These are phyloP conservation scores for Ginglymostoma cirratum DNA, from an alignment of 2,113 vertebrate genomes.

Conservation along the genomic window DNA sequence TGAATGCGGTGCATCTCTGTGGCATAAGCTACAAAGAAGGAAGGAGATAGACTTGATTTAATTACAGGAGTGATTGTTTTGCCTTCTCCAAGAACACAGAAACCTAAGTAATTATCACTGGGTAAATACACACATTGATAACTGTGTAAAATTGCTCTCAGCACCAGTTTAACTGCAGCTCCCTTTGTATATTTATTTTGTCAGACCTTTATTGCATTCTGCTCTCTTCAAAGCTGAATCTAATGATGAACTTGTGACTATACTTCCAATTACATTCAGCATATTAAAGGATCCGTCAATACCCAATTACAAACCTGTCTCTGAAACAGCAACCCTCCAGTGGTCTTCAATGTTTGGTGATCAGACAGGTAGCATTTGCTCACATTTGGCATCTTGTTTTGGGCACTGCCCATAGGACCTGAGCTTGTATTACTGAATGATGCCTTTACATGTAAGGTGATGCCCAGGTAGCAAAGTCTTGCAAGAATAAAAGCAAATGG, in stretches of 20 bases:
- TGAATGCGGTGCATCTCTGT: not conserved
- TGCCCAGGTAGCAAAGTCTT: not conserved
- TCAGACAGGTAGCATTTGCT: constrained; percentile 52
- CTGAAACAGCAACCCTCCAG: constrained; percentile 42
- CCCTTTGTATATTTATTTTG: not conserved
- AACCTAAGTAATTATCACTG: not conserved
- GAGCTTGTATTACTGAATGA: not conserved
- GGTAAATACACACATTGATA: not conserved
- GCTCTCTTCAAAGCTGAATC: constrained; percentile 1
- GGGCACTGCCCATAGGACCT: not conserved
- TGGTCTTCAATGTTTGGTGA: constrained; percentile 48
- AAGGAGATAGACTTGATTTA: not conserved
- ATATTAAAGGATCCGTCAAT: constrained; percentile 59
- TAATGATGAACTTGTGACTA: constrained; percentile 51
- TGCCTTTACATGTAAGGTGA: not conserved
- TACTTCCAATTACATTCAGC: constrained; percentile 52
- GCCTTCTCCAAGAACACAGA: not conserved
- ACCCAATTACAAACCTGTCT: constrained; percentile 59
- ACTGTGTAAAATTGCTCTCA: not conserved
- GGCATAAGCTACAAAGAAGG: not conserved
- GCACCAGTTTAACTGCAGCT: not conserved
- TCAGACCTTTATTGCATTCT: constrained; percentile 2
- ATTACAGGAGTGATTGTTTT: not conserved
- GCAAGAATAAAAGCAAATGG: not conserved
- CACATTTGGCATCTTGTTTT: constrained; percentile 44